phyloP scores from a whole-genome alignment of 2,888 invertebrate genomes.

The Sabatieria punctata region DNA sequence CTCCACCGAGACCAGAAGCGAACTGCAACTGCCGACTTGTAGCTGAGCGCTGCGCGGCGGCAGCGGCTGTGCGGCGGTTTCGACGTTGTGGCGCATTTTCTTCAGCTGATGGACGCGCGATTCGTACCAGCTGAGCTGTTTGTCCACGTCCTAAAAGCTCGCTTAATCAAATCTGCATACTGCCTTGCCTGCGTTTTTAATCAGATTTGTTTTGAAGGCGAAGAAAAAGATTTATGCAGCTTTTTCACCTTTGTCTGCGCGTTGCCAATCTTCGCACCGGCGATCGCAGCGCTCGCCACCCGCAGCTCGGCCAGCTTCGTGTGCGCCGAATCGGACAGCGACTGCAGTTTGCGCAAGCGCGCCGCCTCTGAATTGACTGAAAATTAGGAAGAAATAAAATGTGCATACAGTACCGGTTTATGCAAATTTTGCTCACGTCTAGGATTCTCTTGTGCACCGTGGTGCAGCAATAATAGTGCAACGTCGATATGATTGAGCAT shows the following conservation, averaged over 20 bases:
- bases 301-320: conserved; percentile 2
- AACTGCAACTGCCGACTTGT: background rate
- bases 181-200: conserved; percentile 28
- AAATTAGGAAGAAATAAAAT: background rate
- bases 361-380: conserved; percentile 1
- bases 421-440: conserved; percentile 32
- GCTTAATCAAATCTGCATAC: conserved; percentile 9
- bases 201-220: too few relatives aligned
- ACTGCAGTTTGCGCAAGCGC: conserved; percentile 1
- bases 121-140: conserved; percentile 57
- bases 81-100: conserved; percentile 67
- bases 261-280: too few relatives aligned
- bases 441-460: conserved; percentile 37
- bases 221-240: too few relatives aligned
- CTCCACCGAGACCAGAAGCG: conserved; percentile 6
- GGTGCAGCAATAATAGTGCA: conserved; percentile 67
- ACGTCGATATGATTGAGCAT: conserved; percentile 70
- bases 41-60: conserved; percentile 2
- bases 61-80: conserved; percentile 44
- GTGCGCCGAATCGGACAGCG: background rate
- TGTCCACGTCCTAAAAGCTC: conserved; percentile 35
- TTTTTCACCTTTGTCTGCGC: too few relatives aligned
- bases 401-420: background rate
- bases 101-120: conserved; percentile 58
- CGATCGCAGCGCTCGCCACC: conserved; percentile 50